Base-by-base conservation (phyloP, 2,888 invertebrate species). In the Punctoribates punctum region DNA sequence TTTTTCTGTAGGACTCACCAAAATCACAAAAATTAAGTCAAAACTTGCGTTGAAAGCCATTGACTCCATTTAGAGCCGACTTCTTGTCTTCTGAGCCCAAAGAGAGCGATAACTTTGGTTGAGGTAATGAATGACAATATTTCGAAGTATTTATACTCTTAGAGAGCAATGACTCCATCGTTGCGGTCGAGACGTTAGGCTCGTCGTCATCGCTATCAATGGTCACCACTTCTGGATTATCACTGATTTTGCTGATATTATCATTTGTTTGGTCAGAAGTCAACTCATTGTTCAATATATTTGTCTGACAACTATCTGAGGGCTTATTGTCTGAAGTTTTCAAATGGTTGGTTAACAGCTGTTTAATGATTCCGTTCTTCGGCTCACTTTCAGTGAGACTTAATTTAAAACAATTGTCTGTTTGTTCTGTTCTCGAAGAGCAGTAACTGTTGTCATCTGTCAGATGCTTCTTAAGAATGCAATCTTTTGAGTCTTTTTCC, bases 171-270 rank as follows among this genome's bases (percentile, higher is more conserved):
- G 54, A 11, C 54, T 54, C 20, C 54, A 54, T 54, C 17, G 54
- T 54, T 5, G 20, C 17, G 9, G 8, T 17, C 54, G 54, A 54
- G 5, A n/a, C n/a, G 17, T 17, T 17, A 5, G 8, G 9, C 54
- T 54, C 54, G 54, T 60, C 60, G 60, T 60, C 60, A 15, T 60
- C 60, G 20, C 60, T 60, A 11, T 60, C 60, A 60, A 60, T 60
- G 23, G 60, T 60, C 25, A 60, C 60, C 60, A 60, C 60, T 60
- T 60, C 60, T 25, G 27, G 27, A 13, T 60, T 25, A 25, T 11
- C 25, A 60, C 25, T 20, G 8, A 5, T 60, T 9, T 6, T 25
- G 6, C 25, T 60, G 25, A 4, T 23, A 23, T 23, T 15, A 60
- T 25, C 8, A 9, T 42, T 11, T 42, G 42, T 5, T n/a, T n/a